Percentiles rank a stretch among this genome's conserved stretches.
Conservation (phyloP, 1,140 invertebrate species). For the Hesperophylax magnus region DNA sequence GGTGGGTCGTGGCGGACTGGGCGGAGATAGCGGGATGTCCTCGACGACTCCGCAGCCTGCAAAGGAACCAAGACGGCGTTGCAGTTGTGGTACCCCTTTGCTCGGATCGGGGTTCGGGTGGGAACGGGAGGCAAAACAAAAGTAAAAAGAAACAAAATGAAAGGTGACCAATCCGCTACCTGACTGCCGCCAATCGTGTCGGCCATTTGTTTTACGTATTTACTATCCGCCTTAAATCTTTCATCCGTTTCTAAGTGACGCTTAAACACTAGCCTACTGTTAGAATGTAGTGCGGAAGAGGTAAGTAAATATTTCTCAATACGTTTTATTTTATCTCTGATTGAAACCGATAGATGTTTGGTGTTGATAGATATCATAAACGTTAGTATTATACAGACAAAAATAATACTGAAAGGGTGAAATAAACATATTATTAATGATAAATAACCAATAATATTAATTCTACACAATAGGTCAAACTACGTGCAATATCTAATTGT, state of each 20-base stretch:
- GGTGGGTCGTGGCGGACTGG: slow-evolving; percentile 69
- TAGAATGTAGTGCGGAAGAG: slow-evolving; percentile 3
- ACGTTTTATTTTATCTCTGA: neutral
- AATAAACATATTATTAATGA: slow-evolving; percentile 12
- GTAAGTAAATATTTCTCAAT: neutral
- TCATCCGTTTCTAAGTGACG: neutral
- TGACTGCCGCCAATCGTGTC: slow-evolving; percentile 39
- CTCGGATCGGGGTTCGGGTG: neutral
- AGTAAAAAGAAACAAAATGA: slow-evolving; percentile 37
- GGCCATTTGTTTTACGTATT: slow-evolving; percentile 10
- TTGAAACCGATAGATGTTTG: too few relatives aligned
- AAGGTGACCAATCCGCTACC: slow-evolving; percentile 47
- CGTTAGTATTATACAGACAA: slow-evolving; percentile 15
- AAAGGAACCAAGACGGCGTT: slow-evolving; percentile 56
- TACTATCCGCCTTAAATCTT: slow-evolving; percentile 27
- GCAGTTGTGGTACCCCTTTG: slow-evolving; percentile 41
- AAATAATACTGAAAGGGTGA: neutral
- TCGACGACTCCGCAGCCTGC: slow-evolving; percentile 60
- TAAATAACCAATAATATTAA: neutral
- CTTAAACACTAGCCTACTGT: slow-evolving; percentile 1
- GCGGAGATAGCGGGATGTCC: slow-evolving; percentile 59
- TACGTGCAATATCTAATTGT: slow-evolving; percentile 31
- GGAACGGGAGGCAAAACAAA: slow-evolving; percentile 42
- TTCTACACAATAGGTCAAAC: slow-evolving; percentile 5
- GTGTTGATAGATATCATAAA: neutral